Percentiles rank a stretch among this genome's conserved stretches.
These are phyloP conservation scores for Apistogramma diplotaenia DNA, from an alignment of 2,113 vertebrate genomes.

Conservation along the genomic window DNA sequence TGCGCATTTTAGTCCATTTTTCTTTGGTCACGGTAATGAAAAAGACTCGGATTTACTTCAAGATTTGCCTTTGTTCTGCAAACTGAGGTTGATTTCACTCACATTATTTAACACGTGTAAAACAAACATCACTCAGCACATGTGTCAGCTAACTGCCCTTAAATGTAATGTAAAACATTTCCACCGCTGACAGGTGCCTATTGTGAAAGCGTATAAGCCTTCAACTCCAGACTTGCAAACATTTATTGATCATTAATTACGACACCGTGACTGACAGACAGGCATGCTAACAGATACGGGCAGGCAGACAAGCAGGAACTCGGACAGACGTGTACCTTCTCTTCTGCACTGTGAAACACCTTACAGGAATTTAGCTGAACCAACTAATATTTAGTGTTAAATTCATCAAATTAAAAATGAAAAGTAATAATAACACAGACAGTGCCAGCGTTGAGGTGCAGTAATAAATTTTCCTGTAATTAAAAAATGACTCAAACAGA, in stretches of 20 bases:
- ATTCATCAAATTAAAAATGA: background rate
- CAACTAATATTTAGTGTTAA: background rate
- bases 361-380: background rate
- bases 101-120: background rate
- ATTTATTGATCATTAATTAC: conserved; percentile 16
- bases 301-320: conserved; percentile 25
- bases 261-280: background rate
- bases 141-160: conserved; percentile 16
- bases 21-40: background rate
- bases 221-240: conserved; percentile 21
- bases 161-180: conserved; percentile 12
- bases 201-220: background rate
- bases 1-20: rapidly evolving
- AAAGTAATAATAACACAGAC: background rate
- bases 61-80: background rate
- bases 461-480: no score
- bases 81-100: background rate
- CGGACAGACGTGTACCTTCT: background rate
- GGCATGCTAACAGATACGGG: background rate
- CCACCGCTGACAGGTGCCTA: conserved; percentile 17
- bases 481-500: no score
- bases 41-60: background rate
- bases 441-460: no score
- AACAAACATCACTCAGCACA: conserved; percentile 1
- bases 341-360: background rate